Evolutionary conservation across 2,797 vertebrate genomes (phyloP).

Genomic region (Alca torda): DNA sequence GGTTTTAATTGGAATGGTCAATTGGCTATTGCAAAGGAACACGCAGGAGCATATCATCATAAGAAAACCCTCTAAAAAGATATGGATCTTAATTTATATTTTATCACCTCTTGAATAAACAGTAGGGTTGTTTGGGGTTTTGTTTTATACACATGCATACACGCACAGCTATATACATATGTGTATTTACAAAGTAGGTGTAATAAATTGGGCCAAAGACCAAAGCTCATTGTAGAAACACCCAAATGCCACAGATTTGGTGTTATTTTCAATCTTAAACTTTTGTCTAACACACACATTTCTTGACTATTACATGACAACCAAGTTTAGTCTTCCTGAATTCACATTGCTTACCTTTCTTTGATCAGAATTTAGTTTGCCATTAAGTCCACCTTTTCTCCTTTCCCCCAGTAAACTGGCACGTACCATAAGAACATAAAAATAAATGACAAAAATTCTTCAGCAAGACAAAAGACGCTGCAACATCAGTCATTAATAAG

Average conservation of each 20-base stretch:
- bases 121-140: fast-evolving
- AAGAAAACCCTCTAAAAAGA: background rate
- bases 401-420: background rate
- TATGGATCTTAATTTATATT: background rate
- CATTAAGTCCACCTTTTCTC: background rate
- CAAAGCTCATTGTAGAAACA: background rate
- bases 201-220: background rate
- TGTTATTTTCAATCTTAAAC: background rate
- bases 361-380: background rate
- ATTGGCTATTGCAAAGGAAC: background rate
- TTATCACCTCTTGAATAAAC: background rate
- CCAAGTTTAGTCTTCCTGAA: background rate
- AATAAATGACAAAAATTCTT: background rate
- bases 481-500: background rate
- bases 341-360: background rate
- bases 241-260: background rate
- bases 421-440: background rate
- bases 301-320: background rate
- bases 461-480: background rate
- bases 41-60: background rate
- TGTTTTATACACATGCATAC: background rate
- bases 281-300: background rate
- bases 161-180: fast-evolving
- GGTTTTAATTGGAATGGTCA: background rate
- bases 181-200: background rate